Evolutionary conservation across 2,797 vertebrate species (phyloP), one percentile per base, ranked within the genome.

Genomic region (Alosa sapidissima): DNA sequence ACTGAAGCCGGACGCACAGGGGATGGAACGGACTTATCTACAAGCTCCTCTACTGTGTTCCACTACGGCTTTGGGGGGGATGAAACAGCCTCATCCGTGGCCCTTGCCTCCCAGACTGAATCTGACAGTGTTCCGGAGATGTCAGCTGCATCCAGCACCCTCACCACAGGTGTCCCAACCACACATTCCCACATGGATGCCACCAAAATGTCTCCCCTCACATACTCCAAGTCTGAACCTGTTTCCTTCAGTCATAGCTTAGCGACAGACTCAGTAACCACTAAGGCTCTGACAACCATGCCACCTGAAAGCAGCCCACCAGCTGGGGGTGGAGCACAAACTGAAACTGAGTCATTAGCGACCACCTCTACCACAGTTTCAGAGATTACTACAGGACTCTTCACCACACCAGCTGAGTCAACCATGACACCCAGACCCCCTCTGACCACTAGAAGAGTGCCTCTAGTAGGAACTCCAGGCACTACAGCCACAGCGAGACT

Each of bases 261-360:
- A 5, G 28, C 86, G 0, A 75, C 68, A 75, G 68, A 41, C 68
- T 36, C 36, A 16, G 68, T 41, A 16, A 75, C 68, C 14, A 36
- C 10, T 75, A 33, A 75, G 33, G 4, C 51, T 84, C 45, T 86
- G 24, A 87, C 58, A 36, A 11, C 72, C 11, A 19, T 75, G 68
- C 7, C 68, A 3, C 68, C 36, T 41, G 68, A 41, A 4, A 36
- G 68, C 68, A 45, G 33, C 13, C 33, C 36, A 19, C 68, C 16
- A 16, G 13, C 68, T 75, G 68, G 7, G 7, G 33, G 2, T 1
- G 16, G 13, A 5, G 11, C 33, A 41, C 33, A 41, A 11, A 45
- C 68, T 75, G 33, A 41, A 28, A 21, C 21, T 21, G 68, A 41
- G 4, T 14, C 33, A 41, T 13, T 41, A 14, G 24, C 36, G 6